Conservation (phyloP, 2,888 invertebrate species). For the Mythimna ferrago region DNA sequence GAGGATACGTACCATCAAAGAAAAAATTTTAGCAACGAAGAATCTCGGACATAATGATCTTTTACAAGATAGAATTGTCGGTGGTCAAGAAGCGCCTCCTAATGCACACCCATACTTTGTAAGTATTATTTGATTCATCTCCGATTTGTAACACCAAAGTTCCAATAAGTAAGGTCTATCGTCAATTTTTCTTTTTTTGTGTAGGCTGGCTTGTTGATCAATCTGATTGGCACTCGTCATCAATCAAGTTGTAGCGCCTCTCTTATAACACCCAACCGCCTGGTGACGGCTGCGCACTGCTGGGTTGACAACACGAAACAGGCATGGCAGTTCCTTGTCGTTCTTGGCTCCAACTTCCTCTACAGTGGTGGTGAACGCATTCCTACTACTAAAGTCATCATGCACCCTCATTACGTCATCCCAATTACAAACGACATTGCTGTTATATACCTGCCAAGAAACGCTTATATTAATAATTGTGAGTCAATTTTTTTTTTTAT, state of each 20-base stretch:
- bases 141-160: background rate
- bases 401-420: constrained; percentile 72
- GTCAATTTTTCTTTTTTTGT: background rate
- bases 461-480: constrained; percentile 65
- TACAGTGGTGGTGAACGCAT: constrained; percentile 75
- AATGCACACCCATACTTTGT: background rate
- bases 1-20: background rate
- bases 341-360: constrained; percentile 74
- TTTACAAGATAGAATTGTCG: background rate
- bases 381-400: constrained; percentile 66
- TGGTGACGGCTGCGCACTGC: constrained; percentile 62
- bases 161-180: background rate
- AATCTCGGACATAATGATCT: background rate
- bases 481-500: constrained; percentile 37
- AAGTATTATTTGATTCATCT: background rate
- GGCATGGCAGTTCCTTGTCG: constrained; percentile 71
- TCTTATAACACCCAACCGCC: constrained; percentile 67
- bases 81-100: background rate
- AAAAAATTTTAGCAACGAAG: background rate
- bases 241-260: constrained; percentile 77
- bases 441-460: constrained; percentile 71
- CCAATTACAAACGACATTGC: constrained; percentile 74
- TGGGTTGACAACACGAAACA: constrained; percentile 74
- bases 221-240: constrained; percentile 64
- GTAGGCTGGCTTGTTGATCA: constrained; percentile 77